Conservation (phyloP, 2,888 invertebrate species). For the Cyrtodaria siliqua region DNA sequence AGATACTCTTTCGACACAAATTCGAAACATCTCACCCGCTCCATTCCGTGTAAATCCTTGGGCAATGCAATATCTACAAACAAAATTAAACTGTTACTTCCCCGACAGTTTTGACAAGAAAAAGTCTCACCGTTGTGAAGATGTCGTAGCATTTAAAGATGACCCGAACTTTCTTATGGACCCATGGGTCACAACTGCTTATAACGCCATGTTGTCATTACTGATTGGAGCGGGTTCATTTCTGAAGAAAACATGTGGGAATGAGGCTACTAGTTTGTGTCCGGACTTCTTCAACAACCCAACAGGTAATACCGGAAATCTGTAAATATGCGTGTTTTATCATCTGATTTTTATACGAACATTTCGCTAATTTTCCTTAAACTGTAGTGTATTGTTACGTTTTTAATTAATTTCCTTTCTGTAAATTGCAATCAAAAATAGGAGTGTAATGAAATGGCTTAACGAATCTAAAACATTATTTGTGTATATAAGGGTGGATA, state of each 20-base stretch:
- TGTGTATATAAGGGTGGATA: too few relatives aligned
- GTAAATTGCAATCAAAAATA: too few relatives aligned
- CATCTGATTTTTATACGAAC: too few relatives aligned
- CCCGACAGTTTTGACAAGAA: constrained; percentile 49
- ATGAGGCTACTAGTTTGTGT: constrained; percentile 22
- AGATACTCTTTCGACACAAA: constrained; percentile 8
- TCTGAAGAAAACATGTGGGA: constrained; percentile 19
- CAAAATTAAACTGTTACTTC: constrained; percentile 44
- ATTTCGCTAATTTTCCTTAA: too few relatives aligned
- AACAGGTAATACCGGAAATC: constrained; percentile 34
- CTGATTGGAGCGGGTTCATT: constrained; percentile 19
- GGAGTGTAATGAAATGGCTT: too few relatives aligned
- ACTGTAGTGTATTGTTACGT: too few relatives aligned
- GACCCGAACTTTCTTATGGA: constrained; percentile 15
- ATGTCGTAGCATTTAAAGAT: neutral
- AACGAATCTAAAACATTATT: too few relatives aligned
- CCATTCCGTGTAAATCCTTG: constrained; percentile 37
- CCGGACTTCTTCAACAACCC: constrained; percentile 18
- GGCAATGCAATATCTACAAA: constrained; percentile 30
- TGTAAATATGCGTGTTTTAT: too few relatives aligned
- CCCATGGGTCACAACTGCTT: constrained; percentile 32
- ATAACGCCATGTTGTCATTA: constrained; percentile 25
- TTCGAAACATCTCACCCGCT: constrained; percentile 18
- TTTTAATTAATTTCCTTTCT: too few relatives aligned
- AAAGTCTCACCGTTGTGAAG: constrained; percentile 1